Conservation (phyloP, 1,140 invertebrate species). For the Drosophila hydei region DNA sequence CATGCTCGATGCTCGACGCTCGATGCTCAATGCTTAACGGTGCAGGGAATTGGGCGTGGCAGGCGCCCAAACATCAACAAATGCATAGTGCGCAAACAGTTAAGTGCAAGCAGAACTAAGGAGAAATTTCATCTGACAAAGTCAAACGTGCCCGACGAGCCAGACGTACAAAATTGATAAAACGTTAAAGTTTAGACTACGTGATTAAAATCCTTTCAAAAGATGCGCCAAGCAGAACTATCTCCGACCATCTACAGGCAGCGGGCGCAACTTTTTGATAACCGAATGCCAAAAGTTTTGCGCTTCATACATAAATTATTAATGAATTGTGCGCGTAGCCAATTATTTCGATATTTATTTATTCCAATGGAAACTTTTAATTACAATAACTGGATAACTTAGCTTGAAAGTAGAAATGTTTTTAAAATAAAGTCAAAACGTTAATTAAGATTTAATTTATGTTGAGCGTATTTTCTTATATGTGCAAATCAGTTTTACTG, state of each 20-base stretch:
- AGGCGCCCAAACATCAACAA: slow-evolving; percentile 21
- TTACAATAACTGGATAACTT: no score
- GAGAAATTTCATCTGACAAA: slow-evolving; percentile 49
- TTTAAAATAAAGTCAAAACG: no score
- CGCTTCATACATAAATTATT: slow-evolving; percentile 12
- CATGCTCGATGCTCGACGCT: no score
- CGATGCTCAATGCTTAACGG: slow-evolving; percentile 6
- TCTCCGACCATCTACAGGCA: background rate
- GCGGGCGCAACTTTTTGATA: slow-evolving; percentile 12
- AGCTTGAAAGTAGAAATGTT: no score
- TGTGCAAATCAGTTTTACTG: no score
- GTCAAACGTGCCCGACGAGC: slow-evolving; percentile 4
- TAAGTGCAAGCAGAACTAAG: slow-evolving; percentile 26
- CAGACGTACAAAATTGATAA: slow-evolving; percentile 28
- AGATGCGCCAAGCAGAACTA: background rate
- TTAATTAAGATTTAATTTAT: no score
- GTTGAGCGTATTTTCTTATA: no score
- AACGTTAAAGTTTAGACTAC: slow-evolving; percentile 39
- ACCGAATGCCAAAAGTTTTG: slow-evolving; percentile 12
- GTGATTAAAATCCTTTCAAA: slow-evolving; percentile 35
- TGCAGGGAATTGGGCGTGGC: slow-evolving; percentile 30
- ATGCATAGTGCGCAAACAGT: slow-evolving; percentile 37
- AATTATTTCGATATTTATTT: slow-evolving; percentile 1
- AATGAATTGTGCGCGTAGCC: background rate
- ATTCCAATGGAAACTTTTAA: no score